Base-by-base conservation (phyloP, 2,888 invertebrate genomes). In the Troides oblongomaculatus region DNA sequence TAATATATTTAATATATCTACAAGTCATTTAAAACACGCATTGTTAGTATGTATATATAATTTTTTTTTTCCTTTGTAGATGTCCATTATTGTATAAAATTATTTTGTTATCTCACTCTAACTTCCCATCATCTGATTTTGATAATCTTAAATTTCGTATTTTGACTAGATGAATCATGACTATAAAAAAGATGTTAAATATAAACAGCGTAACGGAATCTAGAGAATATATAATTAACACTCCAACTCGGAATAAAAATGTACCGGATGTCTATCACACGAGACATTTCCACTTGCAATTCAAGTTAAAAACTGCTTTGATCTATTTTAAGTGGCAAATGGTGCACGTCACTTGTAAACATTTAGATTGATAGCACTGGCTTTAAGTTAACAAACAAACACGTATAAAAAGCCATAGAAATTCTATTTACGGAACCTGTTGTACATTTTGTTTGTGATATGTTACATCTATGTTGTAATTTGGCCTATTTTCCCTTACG, bases 271-370 rank as follows among this genome's bases (percentile, higher is more conserved):
- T 85, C 82, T 86, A 84, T 74, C 80, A 75, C 84, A 82, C 81
- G 79, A 81, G 79, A 78, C 79, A 78, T 78, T 80, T 77, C 77
- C 78, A 79, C 82, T 85, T 77, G 78, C 79, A 78, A 84, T 84
- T 83, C 78, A 78, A 74, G 75, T 78, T 79, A 75, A 77, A 75
- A 78, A 79, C 75, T 76, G 81, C 88, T 88, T 90, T 90, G 90
- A 90, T 91, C 91, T 90, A 90, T 90, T 90, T 81, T 77, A 74
- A 79, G 82, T 79, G 75, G 79, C 84, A 85, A 88, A 86, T 83
- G 86, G 83, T 80, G 79, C 80, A 76, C 78, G 81, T 84, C 84
- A 80, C 74, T 78, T 75, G 78, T 79, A 77, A 80, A 80, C 79
- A 78, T 77, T 78, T 73, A 72, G 79, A 85, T 84, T 86, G 84